Conservation (phyloP, 2,113 vertebrate species). For the Hemiscyllium ocellatum region DNA sequence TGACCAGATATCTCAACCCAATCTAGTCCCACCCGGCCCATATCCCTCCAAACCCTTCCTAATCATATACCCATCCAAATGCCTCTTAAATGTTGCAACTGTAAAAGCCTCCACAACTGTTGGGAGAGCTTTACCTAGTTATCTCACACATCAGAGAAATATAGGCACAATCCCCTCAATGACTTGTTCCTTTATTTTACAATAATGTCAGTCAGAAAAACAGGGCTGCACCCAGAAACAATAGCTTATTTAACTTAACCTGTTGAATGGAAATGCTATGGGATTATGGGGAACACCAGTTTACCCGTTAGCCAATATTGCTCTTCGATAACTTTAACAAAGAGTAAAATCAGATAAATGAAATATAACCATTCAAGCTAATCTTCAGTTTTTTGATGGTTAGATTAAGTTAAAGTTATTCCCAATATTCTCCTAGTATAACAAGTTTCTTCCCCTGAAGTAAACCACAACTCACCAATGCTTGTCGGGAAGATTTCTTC, state of each 20-base stretch:
- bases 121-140: neutral
- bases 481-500: constrained; percentile 73
- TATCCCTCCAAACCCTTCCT: too few relatives aligned
- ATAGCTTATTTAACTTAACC: neutral
- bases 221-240: neutral
- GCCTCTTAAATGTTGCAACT: too few relatives aligned
- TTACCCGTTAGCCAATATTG: neutral
- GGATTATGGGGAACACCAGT: neutral
- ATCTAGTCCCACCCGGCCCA: too few relatives aligned
- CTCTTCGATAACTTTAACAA: neutral
- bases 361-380: neutral
- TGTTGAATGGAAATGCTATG: neutral
- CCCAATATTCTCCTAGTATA: neutral
- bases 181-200: neutral
- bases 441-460: neutral
- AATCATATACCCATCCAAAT: too few relatives aligned
- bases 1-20: too few relatives aligned
- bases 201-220: neutral
- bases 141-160: neutral
- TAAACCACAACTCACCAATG: constrained; percentile 61
- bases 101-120: too few relatives aligned
- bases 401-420: neutral
- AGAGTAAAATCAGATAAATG: neutral
- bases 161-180: neutral
- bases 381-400: neutral